Evolutionary conservation across 2,888 invertebrate species (phyloP).

Genomic region (Tetragonula carbonaria): DNA sequence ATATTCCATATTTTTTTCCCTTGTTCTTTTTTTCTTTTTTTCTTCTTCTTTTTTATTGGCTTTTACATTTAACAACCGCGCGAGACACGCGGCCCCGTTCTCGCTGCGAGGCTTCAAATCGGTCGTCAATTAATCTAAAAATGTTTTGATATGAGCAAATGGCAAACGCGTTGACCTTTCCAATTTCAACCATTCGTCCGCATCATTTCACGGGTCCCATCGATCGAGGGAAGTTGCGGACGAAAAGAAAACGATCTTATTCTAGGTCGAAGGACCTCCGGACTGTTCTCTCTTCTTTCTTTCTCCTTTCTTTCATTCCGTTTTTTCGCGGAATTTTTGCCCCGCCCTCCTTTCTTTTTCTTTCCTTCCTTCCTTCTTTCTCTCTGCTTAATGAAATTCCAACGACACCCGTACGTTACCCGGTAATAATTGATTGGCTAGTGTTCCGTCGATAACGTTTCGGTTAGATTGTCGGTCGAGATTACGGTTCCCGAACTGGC

Average conservation of each 20-base stretch:
- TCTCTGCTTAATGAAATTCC: constrained; percentile 28
- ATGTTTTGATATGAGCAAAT: constrained; percentile 81
- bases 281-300: neutral
- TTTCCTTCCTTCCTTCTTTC: neutral
- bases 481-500: constrained; percentile 16
- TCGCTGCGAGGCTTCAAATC: constrained; percentile 65
- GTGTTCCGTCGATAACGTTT: constrained; percentile 21
- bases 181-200: constrained; percentile 60
- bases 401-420: constrained; percentile 22
- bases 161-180: constrained; percentile 78
- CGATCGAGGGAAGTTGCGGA: neutral
- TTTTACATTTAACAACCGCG: constrained; percentile 41
- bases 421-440: constrained; percentile 16
- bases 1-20: neutral
- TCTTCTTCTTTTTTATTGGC: neutral
- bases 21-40: neutral
- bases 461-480: constrained; percentile 28
- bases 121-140: constrained; percentile 71
- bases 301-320: neutral
- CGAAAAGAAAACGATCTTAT: neutral
- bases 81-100: constrained; percentile 43
- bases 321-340: no score
- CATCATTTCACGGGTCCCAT: neutral
- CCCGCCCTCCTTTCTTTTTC: no score
- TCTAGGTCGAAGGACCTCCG: neutral